phyloP scores from a whole-genome alignment of 2,797 vertebrate genomes.

The Paedocypris micromegethes region DNA sequence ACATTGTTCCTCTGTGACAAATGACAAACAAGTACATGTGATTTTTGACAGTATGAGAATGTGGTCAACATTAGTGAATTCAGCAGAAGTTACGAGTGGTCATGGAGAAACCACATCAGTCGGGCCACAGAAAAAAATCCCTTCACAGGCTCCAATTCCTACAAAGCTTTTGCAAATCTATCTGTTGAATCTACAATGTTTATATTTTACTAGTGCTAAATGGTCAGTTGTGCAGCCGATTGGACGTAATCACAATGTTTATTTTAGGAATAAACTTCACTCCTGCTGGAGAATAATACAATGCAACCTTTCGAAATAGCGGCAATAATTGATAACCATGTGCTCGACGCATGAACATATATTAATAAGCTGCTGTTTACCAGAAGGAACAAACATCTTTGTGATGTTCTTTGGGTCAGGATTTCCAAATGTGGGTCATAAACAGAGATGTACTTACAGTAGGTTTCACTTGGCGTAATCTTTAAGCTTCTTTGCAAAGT shows the following conservation, averaged over 20 bases:
- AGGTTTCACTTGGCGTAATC: slow-evolving; percentile 44
- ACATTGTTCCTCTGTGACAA: no score
- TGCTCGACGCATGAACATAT: not conserved
- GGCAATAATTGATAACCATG: no score
- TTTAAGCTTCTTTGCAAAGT: slow-evolving; percentile 56
- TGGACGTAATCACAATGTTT: not conserved
- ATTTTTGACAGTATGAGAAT: slow-evolving; percentile 22
- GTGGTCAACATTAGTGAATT: slow-evolving; percentile 25
- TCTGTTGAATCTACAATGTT: not conserved
- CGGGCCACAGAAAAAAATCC: slow-evolving; percentile 19
- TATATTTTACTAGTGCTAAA: no score
- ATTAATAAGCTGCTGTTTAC: slow-evolving; percentile 14
- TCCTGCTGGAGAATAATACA: not conserved
- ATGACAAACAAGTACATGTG: not conserved
- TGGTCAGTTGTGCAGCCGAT: not conserved
- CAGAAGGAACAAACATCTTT: slow-evolving; percentile 34
- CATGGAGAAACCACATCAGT: slow-evolving; percentile 25
- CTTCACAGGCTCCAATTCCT: slow-evolving; percentile 2
- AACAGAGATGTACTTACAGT: slow-evolving; percentile 48
- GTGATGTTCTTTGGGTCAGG: slow-evolving; percentile 35
- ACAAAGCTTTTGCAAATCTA: slow-evolving; percentile 21
- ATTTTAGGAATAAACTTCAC: not conserved
- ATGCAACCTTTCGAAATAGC: not conserved
- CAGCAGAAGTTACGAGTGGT: slow-evolving; percentile 15
- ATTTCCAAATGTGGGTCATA: slow-evolving; percentile 46